phyloP scores from a whole-genome alignment of 2,888 invertebrate species.

The Mimumesa dahlbomi region DNA sequence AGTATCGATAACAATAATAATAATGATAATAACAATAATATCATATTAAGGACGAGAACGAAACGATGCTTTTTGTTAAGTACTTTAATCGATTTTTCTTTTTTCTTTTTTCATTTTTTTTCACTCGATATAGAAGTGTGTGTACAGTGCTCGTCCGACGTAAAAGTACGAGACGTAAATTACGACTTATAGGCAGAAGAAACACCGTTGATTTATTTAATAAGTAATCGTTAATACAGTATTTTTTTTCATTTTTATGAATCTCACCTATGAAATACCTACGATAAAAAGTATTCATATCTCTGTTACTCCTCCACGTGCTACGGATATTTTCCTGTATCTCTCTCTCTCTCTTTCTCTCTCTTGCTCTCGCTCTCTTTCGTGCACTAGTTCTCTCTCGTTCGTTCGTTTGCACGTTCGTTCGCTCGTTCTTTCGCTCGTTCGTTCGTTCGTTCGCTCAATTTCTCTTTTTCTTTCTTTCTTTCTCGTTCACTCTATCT shows the following conservation, averaged over 20 bases:
- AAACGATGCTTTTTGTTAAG: conserved; percentile 61
- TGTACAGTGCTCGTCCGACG: conserved; percentile 62
- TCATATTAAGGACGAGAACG: conserved; percentile 48
- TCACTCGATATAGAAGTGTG: conserved; percentile 10
- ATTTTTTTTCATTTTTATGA: conserved; percentile 61
- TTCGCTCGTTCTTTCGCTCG: conserved; percentile 54
- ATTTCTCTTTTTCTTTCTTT: not conserved
- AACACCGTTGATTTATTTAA: conserved; percentile 78
- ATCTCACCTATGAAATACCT: conserved; percentile 77
- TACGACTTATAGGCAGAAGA: conserved; percentile 77
- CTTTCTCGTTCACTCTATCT: conserved; percentile 3
- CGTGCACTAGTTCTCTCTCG: conserved; percentile 26
- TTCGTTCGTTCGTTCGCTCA: conserved; percentile 32
- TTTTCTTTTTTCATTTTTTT: conserved; percentile 32
- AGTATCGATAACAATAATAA: conserved; percentile 63
- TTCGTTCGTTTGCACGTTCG: conserved; percentile 33
- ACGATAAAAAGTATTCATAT: conserved; percentile 79
- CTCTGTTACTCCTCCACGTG: conserved; percentile 60
- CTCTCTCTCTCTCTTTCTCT: conserved; percentile 41
- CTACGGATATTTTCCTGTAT: conserved; percentile 62
- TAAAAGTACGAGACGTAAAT: conserved; percentile 71
- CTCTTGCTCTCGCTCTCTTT: conserved; percentile 12
- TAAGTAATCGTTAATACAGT: conserved; percentile 76
- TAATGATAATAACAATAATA: conserved; percentile 17
- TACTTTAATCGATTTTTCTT: conserved; percentile 58